These are phyloP conservation scores for Gobio gobio DNA, from an alignment of 2,113 vertebrate species.

Conservation along the genomic window DNA sequence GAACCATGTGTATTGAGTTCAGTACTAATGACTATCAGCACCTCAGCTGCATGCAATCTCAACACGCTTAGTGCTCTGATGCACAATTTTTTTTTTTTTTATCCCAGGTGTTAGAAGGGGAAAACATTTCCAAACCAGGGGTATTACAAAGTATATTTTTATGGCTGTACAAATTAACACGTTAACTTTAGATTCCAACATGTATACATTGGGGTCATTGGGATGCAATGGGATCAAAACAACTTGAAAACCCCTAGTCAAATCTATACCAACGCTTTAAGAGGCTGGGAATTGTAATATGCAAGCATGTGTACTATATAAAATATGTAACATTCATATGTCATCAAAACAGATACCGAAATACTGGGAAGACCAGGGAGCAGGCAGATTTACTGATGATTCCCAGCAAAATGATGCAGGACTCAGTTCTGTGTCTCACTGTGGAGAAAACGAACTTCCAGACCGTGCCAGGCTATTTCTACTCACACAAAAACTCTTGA, in stretches of 20 bases:
- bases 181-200: neutral
- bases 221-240: no score
- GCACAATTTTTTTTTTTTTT: neutral
- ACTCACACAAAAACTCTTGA: constrained; percentile 68
- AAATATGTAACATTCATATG: neutral
- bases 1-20: neutral
- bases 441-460: constrained; percentile 10
- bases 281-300: neutral
- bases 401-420: constrained; percentile 44
- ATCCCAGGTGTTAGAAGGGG: no score
- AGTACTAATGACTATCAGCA: neutral
- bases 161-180: no score
- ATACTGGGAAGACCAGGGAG: constrained; percentile 67
- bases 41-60: neutral
- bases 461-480: constrained; percentile 58
- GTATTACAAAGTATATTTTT: neutral
- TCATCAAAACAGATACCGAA: constrained; percentile 69
- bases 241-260: neutral
- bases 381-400: constrained; percentile 29
- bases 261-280: neutral
- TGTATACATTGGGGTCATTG: no score
- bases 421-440: neutral
- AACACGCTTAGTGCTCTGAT: neutral
- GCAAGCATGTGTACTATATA: neutral
- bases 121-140: neutral